Evolutionary conservation across 2,113 vertebrate genomes (phyloP), one percentile per base, ranked within the genome.

Genomic region (Ophiodon elongatus): DNA sequence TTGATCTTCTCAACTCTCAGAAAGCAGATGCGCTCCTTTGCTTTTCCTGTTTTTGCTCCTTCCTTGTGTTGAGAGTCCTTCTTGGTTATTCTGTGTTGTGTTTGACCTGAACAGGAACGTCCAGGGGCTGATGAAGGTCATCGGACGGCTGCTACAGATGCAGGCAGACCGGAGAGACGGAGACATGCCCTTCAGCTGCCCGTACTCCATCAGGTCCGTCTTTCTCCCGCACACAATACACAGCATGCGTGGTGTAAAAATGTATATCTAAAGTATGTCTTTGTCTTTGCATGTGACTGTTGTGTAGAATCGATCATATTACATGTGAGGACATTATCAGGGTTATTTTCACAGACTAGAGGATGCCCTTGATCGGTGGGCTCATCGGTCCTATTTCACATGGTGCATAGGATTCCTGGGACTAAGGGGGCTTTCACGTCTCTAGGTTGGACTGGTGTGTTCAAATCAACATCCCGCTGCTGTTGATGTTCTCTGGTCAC

Each of bases 81-180:
- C 21, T 33, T 70, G 21, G 69, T 11, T 0, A 6, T 6, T 74
- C 13, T 67, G 1, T 73, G 6, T 87, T n/a, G 1, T 62, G 9
- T 73, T 82, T 47, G 27, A 15, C n/a, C 70, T 93, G 79, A 47
- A 81, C 93, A 99, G 98, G 82, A 97, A 96, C 78, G 92, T 96
- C 25, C 96, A 98, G 13, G 98, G 97, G n/a, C 95, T 99, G 83
- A 88, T 99, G 21, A 97, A 96, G 92, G 94, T 96, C 57, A 90
- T 97, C 59, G 95, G 95, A 69, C 96, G 93, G 75, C 94, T 99
- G 75, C 92, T 99, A 23, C 96, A 97, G 79, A 96, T 97, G 87
- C 97, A 98, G 87, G 96, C 96, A 7, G 6, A 94, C 85, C 94
- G 86, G 78, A 90, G 95, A 59, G 88, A 87, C 68, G 78, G 27